Base-by-base conservation (phyloP, 2,113 vertebrate genomes). In the Phoxinus phoxinus region DNA sequence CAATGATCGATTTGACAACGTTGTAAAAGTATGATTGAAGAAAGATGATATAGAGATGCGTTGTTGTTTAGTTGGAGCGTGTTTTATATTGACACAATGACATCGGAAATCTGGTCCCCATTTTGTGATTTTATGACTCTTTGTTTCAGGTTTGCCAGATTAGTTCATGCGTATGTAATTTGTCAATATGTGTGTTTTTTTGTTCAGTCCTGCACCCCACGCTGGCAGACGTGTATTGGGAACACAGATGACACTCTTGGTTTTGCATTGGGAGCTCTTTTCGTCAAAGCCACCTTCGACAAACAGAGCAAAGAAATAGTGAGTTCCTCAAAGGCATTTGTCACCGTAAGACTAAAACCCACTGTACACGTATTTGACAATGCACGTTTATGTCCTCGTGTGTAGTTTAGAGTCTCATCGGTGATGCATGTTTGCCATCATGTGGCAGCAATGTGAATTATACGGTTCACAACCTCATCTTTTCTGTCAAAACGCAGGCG, bases 141-240 rank as follows among this genome's bases (percentile, higher is more conserved):
- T 19, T 67, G 23, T 73, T 51, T 81, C 5, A 30, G 25, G 59
- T 27, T 81, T 30, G 37, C n/a, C 37, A 19, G 0, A 30, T 65
- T 1, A 30, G 9, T n/a, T 25, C 0, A 41, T 41, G 10, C 2
- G 46, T 6, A 7, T 76, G 46, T 73, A 37, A 32, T 44, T 48
- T 41, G 9, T 79, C 9, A 65, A 69, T 48, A 12, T 67, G 32
- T 75, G 8, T 87, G 32, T 75, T 79, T 73, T 41, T 23, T 0
- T 85, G 10, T 85, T 19, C 90, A 99, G 98, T 98, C 98, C 46
- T 99, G 98, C 87, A 96, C 95, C 0, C 98, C 98, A 0, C 96
- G 98, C 82, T 99, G 98, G 98, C 98, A 99, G 94, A 99, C 98
- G 19, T 99, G 98, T 83, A 97, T 99, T 83, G 97, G 96, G 76